These are phyloP conservation scores for Catharus ustulatus DNA, from an alignment of 2,797 vertebrate species.

Conservation along the genomic window DNA sequence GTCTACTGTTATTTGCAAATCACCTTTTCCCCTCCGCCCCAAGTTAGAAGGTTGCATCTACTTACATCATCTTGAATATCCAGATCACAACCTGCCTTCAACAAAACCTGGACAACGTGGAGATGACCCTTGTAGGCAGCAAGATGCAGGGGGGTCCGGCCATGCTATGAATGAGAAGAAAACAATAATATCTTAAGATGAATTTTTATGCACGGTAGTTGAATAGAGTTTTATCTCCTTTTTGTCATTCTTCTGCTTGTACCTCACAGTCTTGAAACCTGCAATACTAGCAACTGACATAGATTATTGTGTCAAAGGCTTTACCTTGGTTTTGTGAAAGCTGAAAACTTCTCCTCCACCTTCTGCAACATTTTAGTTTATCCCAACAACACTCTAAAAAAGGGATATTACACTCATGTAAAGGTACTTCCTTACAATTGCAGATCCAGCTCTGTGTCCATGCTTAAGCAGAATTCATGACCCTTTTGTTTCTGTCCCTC, in stretches of 20 bases:
- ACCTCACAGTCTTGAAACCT: background rate
- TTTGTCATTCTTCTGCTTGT: background rate
- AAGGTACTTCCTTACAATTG: background rate
- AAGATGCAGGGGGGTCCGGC: constrained; percentile 91
- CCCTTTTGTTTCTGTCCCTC: background rate
- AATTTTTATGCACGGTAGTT: background rate
- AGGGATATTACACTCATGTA: background rate
- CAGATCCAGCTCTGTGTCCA: background rate
- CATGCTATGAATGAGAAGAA: constrained; percentile 84
- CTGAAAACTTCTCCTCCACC: background rate
- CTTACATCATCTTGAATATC: constrained; percentile 97
- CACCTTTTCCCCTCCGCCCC: background rate
- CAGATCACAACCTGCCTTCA: constrained; percentile 93
- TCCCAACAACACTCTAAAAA: background rate
- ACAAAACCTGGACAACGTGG: constrained; percentile 89
- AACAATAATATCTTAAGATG: constrained; percentile 2
- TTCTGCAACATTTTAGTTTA: background rate
- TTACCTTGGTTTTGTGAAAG: background rate
- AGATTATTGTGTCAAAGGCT: background rate
- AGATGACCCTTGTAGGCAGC: constrained; percentile 93
- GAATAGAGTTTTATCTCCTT: background rate
- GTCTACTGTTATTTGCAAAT: background rate
- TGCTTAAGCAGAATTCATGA: background rate
- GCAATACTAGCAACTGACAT: background rate
- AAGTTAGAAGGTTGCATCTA: constrained; percentile 52